Evolutionary conservation across 2,113 vertebrate species (phyloP), one percentile per base, ranked within the genome.

Genomic region (Anseranas semipalmata): DNA sequence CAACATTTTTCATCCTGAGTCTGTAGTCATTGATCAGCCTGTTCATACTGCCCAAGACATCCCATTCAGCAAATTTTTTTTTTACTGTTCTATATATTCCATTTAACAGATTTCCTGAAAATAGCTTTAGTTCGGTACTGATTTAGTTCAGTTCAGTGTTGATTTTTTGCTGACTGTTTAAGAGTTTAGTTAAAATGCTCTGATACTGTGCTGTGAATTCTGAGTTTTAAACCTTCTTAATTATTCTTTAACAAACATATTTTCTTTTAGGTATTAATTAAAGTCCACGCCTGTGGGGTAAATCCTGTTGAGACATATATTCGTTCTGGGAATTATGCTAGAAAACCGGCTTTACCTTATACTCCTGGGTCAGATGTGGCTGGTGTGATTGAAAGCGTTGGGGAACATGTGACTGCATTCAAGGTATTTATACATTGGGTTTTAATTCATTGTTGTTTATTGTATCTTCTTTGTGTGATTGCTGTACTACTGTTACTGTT

Each of bases 291-390:
- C 10, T 99, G 99, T 52, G 99, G 99, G 5, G 97, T 99, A 17
- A 99, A 99, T 83, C 99, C 99, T 6, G 99, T 99, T 2, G 99
- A 99, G 80, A 99, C 99, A 0, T 99, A 99, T 4, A 99, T 99
- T 95, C 98, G 99, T 10, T 97, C 99, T 14, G 99, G 99, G 13
- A 94, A 90, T 1, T 97, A 98, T 0, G 58, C 53, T 18, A 97
- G 97, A 11, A 98, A 97, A 53, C 99, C 99, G 1, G 3, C 62
- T 7, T 89, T 99, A 14, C 99, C 99, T 0, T 99, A 99, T 62
- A 99, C 98, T 0, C 99, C 99, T 1, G 99, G 99, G 76, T 91
- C 97, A 0, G 99, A 99, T 25, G 98, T 98, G 45, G 97, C 99
- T 4, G 99, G 99, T 12, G 96, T 99, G 6, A 63, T 99, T 43